Base-by-base conservation (phyloP, 2,888 invertebrate species). In the Epirrhoe tristata region DNA sequence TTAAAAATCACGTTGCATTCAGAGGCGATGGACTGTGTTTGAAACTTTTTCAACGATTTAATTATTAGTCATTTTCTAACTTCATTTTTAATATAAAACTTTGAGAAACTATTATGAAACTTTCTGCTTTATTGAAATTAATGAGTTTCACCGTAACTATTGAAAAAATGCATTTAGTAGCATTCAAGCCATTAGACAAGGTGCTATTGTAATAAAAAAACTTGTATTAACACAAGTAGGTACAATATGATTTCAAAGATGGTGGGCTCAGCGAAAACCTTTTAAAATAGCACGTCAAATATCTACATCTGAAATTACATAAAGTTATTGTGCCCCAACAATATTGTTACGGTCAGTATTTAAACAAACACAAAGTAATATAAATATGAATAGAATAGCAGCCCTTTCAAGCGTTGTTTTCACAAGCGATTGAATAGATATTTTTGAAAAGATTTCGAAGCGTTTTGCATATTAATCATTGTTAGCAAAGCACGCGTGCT, bases 401-500 rank as follows among this genome's bases (percentile, higher is more conserved):
- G 10, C 12, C 39, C 39, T 43, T 43, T 43, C 12, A 43, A 43
- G 39, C 12, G 39, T 43, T 43, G 39, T 12, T 43, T 36, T 36
- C 12, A 12, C 39, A 12, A 12, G 12, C 39, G 39, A 43, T 43
- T 43, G 39, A 43, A 43, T 43, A 43, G 39, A 43, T 43, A 43
- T 43, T 43, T 24, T 43, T 43, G 39, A 43, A 43, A 43, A 12
- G 39, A 43, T 43, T 43, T 12, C 39, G 12, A 43, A 43, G 12
- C 10, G 12, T 43, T 43, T 12, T n/a, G 24, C 46, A 50, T 65
- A 66, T 73, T 67, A 69, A 71, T 70, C 66, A 63, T 55, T 14
- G 65, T 66, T 64, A 72, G 54, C 32, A n/a, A 56, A 53, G 55
- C 32, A 54, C 51, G 69, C 58, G 56, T 71, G 70, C 50, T 53